phyloP scores from a whole-genome alignment of 1,140 invertebrate genomes.

The Drosophila oshimai region DNA sequence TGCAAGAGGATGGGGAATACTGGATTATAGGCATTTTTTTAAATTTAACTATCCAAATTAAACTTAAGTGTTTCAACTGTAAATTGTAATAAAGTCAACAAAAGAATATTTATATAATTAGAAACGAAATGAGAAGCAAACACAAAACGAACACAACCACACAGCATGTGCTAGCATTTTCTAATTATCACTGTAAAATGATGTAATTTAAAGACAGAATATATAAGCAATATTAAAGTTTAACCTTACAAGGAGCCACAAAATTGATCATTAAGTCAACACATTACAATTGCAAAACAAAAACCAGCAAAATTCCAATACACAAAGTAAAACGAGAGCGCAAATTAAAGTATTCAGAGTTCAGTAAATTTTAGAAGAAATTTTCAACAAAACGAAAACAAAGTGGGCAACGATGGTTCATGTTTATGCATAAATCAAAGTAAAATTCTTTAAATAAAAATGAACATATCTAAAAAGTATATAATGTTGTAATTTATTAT shows the following conservation, averaged over 20 bases:
- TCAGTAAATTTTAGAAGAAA: constrained; percentile 70
- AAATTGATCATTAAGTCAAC: constrained; percentile 41
- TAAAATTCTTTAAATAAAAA: constrained; percentile 79
- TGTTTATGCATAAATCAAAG: constrained; percentile 75
- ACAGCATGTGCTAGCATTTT: constrained; percentile 60
- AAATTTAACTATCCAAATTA: constrained; percentile 67
- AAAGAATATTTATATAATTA: constrained; percentile 40
- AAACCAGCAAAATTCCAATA: constrained; percentile 47
- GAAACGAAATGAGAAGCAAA: constrained; percentile 5
- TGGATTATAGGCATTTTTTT: constrained; percentile 57
- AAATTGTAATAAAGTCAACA: constrained; percentile 62
- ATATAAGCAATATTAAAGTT: constrained; percentile 79
- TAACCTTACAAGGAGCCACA: constrained; percentile 45
- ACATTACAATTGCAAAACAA: constrained; percentile 26
- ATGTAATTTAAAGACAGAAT: constrained; percentile 71
- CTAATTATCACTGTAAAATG: constrained; percentile 69
- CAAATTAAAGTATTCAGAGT: constrained; percentile 57
- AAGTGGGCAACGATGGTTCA: constrained; percentile 45
- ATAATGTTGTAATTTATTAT: neutral
- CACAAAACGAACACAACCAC: constrained; percentile 15
- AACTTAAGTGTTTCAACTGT: constrained; percentile 72
- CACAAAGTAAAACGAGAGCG: constrained; percentile 46
- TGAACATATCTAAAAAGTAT: constrained; percentile 79
- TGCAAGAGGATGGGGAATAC: constrained; percentile 1
- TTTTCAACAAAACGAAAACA: constrained; percentile 42